Evolutionary conservation across 2,888 invertebrate species (phyloP).

Genomic region (Troides helena): DNA sequence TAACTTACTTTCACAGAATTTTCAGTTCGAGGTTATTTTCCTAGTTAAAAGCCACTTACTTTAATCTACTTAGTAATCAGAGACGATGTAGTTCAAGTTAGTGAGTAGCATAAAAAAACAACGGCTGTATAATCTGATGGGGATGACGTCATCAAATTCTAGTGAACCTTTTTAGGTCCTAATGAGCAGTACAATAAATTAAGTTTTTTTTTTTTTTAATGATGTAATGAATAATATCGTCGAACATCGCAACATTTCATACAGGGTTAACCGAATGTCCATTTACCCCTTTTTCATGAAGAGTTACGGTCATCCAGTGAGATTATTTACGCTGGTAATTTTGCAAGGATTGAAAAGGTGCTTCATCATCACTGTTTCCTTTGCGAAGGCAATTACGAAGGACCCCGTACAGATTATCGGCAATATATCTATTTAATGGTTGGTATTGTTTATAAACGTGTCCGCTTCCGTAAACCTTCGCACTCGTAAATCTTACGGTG

Average conservation of each 20-base stretch:
- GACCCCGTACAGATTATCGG: conserved; percentile 26
- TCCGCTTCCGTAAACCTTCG: conserved; percentile 24
- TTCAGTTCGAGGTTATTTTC: background rate
- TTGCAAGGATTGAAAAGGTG: conserved; percentile 10
- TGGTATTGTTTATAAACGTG: conserved; percentile 24
- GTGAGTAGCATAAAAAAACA: background rate
- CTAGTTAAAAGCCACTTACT: background rate
- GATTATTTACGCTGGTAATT: conserved; percentile 12
- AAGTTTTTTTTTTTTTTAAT: too few species aligned
- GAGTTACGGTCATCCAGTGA: background rate
- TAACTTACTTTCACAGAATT: too few species aligned
- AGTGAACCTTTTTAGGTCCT: background rate
- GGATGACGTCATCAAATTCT: background rate
- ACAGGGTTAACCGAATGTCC: background rate
- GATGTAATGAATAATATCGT: too few species aligned
- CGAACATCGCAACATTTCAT: too few species aligned
- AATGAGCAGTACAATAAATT: too few species aligned
- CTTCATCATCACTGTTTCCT: conserved; percentile 25
- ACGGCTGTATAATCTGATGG: background rate
- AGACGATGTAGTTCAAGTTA: background rate
- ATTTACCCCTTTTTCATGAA: background rate
- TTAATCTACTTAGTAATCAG: background rate
- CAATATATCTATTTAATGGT: conserved; percentile 29
- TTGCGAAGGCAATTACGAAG: conserved; percentile 24
- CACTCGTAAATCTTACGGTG: conserved; percentile 6